Base-by-base conservation (phyloP, 2,113 vertebrate species). In the Eudyptes chrysolophus region DNA sequence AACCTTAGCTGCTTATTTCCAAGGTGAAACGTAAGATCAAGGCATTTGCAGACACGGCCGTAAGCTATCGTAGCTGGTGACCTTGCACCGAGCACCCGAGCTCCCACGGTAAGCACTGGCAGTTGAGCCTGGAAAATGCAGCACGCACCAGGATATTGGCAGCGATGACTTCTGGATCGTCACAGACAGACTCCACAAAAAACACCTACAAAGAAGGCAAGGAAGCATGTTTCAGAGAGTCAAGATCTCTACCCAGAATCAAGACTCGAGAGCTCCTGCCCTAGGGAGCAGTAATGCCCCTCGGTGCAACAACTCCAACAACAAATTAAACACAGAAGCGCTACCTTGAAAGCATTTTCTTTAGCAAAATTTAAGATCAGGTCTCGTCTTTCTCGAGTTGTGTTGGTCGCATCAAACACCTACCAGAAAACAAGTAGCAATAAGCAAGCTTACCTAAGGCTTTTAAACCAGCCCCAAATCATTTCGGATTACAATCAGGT, bases 321-420 rank as follows among this genome's bases (percentile, higher is more conserved):
- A 10, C 68, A 26, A 11, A 26, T 3, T 8, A 24, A 64, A 24
- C 2, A 27, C 19, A 27, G 24, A 5, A 84, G 57, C 86, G 1
- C 68, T 87, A 99, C 99, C 99, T 99, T 99, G 96, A 99, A 99
- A 38, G 98, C 97, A 70, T 99, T 99, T 81, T 99, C 98, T 91
- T 99, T 98, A 6, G 98, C 99, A 96, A 99, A 99, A 77, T 89
- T 96, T 77, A 99, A 97, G 95, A 99, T 99, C 92, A 99, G 98
- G 96, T 99, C 99, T 89, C 99, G 97, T 11, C 99, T 98, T 89
- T 99, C 99, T 79, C 99, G 98, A 32, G 99, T 99, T 32, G 99
- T 99, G 97, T 99, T 99, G 94, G 99, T 99, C 7, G 99, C 99
- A 97, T 99, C 99, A 80, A 99, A 99, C 74, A 99, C 99, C 99